Percentiles rank a stretch among this genome's conserved stretches.
Evolutionary conservation across 1,140 invertebrate genomes (phyloP).

Genomic region (Arion vulgaris): DNA sequence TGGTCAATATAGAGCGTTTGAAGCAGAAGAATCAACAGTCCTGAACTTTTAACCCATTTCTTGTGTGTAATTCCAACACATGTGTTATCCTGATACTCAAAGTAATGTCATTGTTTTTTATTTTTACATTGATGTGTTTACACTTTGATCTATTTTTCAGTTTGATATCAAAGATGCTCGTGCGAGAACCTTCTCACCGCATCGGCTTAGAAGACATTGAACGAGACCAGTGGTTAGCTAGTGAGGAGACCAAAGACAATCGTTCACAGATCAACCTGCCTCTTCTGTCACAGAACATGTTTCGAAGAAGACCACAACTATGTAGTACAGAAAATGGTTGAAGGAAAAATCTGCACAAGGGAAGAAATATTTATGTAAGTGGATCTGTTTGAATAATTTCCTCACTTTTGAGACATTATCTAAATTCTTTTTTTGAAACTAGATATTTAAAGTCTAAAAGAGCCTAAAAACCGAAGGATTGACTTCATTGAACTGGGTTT

Average conservation of each 20-base stretch:
- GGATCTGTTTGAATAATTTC: too few relatives aligned
- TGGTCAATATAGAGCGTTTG: too few relatives aligned
- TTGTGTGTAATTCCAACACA: too few relatives aligned
- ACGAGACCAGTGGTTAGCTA: constrained; percentile 84
- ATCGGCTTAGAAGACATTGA: constrained; percentile 91
- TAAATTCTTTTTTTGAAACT: background rate
- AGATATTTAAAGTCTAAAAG: too few relatives aligned
- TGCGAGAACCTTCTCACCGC: constrained; percentile 91
- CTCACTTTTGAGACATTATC: too few relatives aligned
- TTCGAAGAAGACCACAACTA: constrained; percentile 91
- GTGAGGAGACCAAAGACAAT: background rate
- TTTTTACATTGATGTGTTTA: too few relatives aligned
- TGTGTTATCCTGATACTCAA: too few relatives aligned
- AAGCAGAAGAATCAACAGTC: too few relatives aligned
- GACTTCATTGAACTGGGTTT: too few relatives aligned
- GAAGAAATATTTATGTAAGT: constrained; percentile 82
- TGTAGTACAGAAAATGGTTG: constrained; percentile 96
- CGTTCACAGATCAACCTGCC: constrained; percentile 75
- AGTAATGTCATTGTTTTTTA: background rate
- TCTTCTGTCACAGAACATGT: constrained; percentile 86
- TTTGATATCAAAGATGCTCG: constrained; percentile 92
- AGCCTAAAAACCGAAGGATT: too few relatives aligned
- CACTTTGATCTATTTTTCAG: too few relatives aligned
- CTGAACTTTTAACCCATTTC: too few relatives aligned
- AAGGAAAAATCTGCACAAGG: constrained; percentile 91